These are phyloP conservation scores for Sakesphorus luctuosus DNA, from an alignment of 2,113 vertebrate genomes.

Conservation along the genomic window DNA sequence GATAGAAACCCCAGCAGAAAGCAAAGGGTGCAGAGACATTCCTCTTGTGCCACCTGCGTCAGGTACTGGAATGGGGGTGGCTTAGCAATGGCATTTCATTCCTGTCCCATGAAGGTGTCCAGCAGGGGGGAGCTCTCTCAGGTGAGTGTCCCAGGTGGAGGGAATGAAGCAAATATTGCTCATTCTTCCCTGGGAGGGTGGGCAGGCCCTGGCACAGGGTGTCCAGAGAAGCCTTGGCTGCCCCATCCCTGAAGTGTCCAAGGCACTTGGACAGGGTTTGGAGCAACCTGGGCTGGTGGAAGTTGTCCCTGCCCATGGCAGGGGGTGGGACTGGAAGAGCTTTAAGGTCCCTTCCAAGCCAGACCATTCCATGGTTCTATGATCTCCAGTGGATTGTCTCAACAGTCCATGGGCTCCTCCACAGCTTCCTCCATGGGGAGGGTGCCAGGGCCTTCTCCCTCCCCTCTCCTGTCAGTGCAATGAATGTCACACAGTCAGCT, in stretches of 20 bases:
- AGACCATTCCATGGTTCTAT: neutral
- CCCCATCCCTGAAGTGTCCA: neutral
- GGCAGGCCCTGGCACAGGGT: neutral
- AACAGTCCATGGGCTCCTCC: neutral
- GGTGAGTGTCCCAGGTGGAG: neutral
- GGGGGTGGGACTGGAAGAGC: neutral
- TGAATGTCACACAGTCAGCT: rapidly evolving
- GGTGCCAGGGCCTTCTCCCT: too few relatives aligned
- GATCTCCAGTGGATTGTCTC: neutral
- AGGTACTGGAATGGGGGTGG: neutral
- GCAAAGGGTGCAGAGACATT: neutral
- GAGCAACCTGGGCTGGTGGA: neutral
- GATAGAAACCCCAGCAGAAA: neutral
- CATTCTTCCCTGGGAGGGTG: neutral
- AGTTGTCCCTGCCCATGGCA: neutral
- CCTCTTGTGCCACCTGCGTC: too few relatives aligned
- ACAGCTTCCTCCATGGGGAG: neutral
- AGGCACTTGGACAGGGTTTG: neutral
- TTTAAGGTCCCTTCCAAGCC: neutral
- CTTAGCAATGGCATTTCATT: neutral
- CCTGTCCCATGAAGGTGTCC: neutral
- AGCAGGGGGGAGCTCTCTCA: neutral
- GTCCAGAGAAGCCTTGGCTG: neutral
- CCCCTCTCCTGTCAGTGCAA: neutral
- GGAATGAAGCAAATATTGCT: neutral